Evolutionary conservation across 2,797 vertebrate genomes (phyloP), one percentile per base, ranked within the genome.

Genomic region (Myoxocephalus aenaeus): DNA sequence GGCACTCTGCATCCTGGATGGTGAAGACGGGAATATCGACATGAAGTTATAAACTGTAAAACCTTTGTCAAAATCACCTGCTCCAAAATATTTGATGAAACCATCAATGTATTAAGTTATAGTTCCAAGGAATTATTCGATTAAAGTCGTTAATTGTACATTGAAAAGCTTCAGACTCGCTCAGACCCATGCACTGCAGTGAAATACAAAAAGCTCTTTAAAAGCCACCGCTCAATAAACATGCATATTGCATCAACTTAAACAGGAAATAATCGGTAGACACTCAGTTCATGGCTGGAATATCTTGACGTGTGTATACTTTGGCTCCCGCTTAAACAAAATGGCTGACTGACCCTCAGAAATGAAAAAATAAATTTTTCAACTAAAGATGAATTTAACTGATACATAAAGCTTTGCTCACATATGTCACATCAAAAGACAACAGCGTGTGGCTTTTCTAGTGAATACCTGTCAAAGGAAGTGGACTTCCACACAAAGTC

Each of bases 401-500:
- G 54, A 65, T 15, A 54, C 27, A 70, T 18, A n/a, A 53, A 46
- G 17, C 5, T 29, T 51, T 59, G 38, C 9, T 25, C 36, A 15
- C 20, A 25, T 1, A 22, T 18, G 29, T 18, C n/a, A 25, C 25
- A 69, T 10, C 13, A 51, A 56, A 15, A 58, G 27, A 34, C 18
- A 68, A 46, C 6, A 44, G 8, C 40, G 2, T 57, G 7, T 25
- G 32, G 1, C 2, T 25, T 29, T 59, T 48, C 8, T 70, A 20
- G 12, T 66, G 17, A 70, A 40, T 94, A 98, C 97, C 97, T 96
- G 92, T 99, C 97, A 79, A 99, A 99, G 1, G 97, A 99, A 34
- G 97, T 98, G 0, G 97, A 98, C 82, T 98, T 98, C 97, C 97
- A 99, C 0, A 99, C 97, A 79, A 98, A 99, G 90, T 99, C 97